phyloP scores from a whole-genome alignment of 2,113 vertebrate species.

The Alosa alosa region DNA sequence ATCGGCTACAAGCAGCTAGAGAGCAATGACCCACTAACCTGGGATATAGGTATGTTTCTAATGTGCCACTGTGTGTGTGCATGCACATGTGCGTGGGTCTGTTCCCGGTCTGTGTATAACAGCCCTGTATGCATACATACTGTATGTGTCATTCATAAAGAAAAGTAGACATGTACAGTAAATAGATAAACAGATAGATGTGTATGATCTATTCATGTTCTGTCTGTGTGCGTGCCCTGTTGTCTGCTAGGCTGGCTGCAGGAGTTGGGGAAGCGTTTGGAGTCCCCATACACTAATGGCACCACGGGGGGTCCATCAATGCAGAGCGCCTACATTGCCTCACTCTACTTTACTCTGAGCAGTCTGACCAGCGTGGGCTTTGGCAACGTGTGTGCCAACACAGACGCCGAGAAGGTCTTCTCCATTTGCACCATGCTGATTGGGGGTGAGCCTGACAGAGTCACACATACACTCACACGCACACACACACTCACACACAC shows the following conservation, averaged over 20 bases:
- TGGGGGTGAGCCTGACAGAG: conserved; percentile 77
- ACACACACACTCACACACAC: neutral
- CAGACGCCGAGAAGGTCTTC: conserved; percentile 93
- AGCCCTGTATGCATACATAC: neutral
- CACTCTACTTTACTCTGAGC: conserved; percentile 97
- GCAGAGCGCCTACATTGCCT: conserved; percentile 90
- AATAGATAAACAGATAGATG: neutral
- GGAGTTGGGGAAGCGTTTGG: conserved; percentile 90
- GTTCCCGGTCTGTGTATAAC: neutral
- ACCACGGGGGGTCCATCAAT: conserved; percentile 84
- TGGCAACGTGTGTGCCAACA: conserved; percentile 94
- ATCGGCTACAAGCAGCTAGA: conserved; percentile 84
- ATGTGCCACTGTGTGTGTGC: neutral
- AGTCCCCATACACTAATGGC: conserved; percentile 86
- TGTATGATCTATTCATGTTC: neutral
- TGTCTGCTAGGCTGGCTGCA: conserved; percentile 85
- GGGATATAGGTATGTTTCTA: conserved; percentile 87
- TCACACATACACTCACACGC: neutral
- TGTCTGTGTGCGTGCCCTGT: neutral
- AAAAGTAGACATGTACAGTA: neutral
- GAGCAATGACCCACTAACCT: conserved; percentile 83
- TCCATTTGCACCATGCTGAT: conserved; percentile 97
- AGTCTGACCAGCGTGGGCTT: conserved; percentile 97
- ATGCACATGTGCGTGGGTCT: neutral
- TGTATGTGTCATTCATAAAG: neutral